Conservation (phyloP, 2,113 vertebrate genomes). For the Apodemus speciosus region DNA sequence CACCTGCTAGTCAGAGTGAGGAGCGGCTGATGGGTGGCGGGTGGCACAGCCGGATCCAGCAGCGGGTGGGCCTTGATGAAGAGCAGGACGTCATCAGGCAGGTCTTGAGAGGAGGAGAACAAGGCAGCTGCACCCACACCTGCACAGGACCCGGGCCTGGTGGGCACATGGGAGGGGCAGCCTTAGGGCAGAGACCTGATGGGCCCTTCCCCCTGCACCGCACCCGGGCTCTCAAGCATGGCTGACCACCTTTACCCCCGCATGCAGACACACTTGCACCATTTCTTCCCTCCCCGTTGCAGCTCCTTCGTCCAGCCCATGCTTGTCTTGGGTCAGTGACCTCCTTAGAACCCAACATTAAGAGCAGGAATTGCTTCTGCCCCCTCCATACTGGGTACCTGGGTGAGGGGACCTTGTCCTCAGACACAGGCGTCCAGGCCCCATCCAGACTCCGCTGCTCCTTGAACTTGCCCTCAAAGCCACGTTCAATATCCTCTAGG, state of each 20-base stretch:
- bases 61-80: conserved; percentile 97
- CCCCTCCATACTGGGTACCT: conserved; percentile 84
- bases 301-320: neutral
- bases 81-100: conserved; percentile 93
- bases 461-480: conserved; percentile 93
- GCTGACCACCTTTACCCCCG: neutral
- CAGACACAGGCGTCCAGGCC: conserved; percentile 92
- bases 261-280: rapidly evolving
- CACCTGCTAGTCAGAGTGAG: conserved; percentile 94
- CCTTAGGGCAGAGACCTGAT: neutral
- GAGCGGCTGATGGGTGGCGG: conserved; percentile 90
- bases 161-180: neutral
- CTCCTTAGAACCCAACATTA: neutral
- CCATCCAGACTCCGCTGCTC: conserved; percentile 92
- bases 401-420: conserved; percentile 93
- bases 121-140: conserved; percentile 87
- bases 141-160: conserved; percentile 94
- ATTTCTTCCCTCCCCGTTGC: neutral
- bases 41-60: conserved; percentile 91
- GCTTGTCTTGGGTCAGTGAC: neutral
- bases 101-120: conserved; percentile 90
- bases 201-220: too few relatives aligned
- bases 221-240: neutral
- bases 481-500: conserved; percentile 95
- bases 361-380: conserved; percentile 13